Base-by-base conservation (phyloP, 2,888 invertebrate species). In the Poecilobothrus nobilitatus region DNA sequence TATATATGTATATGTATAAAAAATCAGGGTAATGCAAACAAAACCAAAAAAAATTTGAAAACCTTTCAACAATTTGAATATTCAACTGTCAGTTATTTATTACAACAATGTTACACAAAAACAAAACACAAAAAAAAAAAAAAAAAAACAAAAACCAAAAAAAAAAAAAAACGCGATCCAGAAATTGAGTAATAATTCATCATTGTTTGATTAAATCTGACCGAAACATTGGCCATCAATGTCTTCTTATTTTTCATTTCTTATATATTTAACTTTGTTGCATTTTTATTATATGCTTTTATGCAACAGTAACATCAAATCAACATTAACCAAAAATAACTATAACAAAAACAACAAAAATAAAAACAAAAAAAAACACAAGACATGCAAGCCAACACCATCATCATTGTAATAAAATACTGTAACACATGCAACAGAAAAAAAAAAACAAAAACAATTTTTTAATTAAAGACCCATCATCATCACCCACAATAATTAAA, bases 181-280 rank as follows among this genome's bases (percentile, higher is more conserved):
- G 18, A 53, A 53, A 53, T 53, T 53, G 53, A 53, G 53, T 53
- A 53, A 53, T 53, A 53, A 53, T 53, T 53, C 53, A 53, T 53
- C 53, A 53, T 53, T 53, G 53, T 53, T 53, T 53, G 53, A 53
- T 15, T 53, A 53, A 53, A 18, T 53, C n/a, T 53, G 53, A 53
- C 53, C 53, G 53, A 53, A 53, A 53, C 53, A 53, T 53, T 53
- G 53, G 53, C 53, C 53, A 53, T 53, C 53, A 53, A 53, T 53
- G 53, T 18, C 53, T 53, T 53, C 7, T 6, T 53, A 18, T n/a
- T 18, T 9, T 53, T 53, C 15, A 12, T 12, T 53, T 12, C 18
- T n/a, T 15, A 18, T 53, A 15, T 53, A 7, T 27, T 27, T 27
- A 27, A 27, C 27, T 27, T 27, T 27, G 27, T 37, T 37, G 37